Conservation (phyloP, 2,113 vertebrate genomes). For the Penelope pileata region DNA sequence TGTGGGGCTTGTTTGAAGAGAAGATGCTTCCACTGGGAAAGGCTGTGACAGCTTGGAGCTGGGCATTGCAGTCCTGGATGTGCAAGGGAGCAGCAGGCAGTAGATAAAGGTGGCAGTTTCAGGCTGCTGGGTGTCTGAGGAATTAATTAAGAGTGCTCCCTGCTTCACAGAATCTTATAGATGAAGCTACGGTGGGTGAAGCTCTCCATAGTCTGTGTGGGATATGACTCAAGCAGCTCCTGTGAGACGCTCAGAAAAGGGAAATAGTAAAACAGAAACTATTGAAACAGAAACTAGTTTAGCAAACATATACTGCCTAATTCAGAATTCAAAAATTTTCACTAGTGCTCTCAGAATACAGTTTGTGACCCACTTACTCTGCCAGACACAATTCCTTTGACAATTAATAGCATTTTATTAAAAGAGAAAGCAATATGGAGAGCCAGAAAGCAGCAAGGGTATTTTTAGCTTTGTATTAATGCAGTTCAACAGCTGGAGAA, state of each 20-base stretch:
- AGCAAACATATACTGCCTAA: neutral
- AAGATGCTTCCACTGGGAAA: neutral
- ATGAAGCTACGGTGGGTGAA: neutral
- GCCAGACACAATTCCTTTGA: neutral
- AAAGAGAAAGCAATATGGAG: neutral
- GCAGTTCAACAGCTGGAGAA: neutral
- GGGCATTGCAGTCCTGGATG: neutral
- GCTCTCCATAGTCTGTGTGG: neutral
- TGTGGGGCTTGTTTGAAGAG: neutral
- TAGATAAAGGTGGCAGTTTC: constrained; percentile 49
- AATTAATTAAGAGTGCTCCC: constrained; percentile 41
- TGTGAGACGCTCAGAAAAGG: neutral
- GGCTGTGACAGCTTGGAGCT: neutral
- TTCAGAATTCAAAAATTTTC: neutral
- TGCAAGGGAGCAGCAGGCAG: neutral
- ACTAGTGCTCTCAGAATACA: neutral
- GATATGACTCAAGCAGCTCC: neutral
- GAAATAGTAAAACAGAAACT: neutral
- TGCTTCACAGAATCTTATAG: neutral
- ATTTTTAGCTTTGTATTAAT: constrained; percentile 12
- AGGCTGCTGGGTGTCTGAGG: constrained; percentile 29
- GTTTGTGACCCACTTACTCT: neutral
- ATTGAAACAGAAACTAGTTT: neutral
- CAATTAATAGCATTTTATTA: neutral
- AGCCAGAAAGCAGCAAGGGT: neutral